Evolutionary conservation across 1,140 invertebrate species (phyloP).

Genomic region (Amphibalanus amphitrite): DNA sequence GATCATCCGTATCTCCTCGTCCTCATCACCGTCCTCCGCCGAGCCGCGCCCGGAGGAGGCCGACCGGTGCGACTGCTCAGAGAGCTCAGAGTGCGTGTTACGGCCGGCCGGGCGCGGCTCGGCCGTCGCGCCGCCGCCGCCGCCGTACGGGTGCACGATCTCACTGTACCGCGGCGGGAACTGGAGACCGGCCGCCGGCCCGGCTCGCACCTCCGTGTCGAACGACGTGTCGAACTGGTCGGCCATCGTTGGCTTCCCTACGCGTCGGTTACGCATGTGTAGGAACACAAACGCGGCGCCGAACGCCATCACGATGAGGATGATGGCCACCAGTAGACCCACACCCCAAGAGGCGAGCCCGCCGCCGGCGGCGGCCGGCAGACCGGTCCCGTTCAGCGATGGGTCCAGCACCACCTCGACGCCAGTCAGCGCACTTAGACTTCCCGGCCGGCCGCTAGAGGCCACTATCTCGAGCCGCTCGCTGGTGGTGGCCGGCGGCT

Average conservation of each 20-base stretch:
- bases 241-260: constrained; percentile 60
- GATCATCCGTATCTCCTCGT: constrained; percentile 95
- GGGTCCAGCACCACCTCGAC: constrained; percentile 68
- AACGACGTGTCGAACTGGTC: constrained; percentile 27
- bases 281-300: constrained; percentile 60
- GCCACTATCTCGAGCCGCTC: constrained; percentile 53
- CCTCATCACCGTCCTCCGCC: constrained; percentile 44
- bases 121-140: constrained; percentile 22
- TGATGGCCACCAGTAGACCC: constrained; percentile 59
- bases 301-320: constrained; percentile 60
- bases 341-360: constrained; percentile 65
- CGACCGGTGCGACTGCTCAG: constrained; percentile 60
- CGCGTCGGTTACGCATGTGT: constrained; percentile 60
- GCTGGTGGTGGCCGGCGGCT: background rate
- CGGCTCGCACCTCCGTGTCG: constrained; percentile 8
- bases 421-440: constrained; percentile 62
- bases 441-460: constrained; percentile 68
- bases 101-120: constrained; percentile 32
- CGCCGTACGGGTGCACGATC: constrained; percentile 53
- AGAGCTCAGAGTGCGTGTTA: constrained; percentile 65
- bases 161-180: constrained; percentile 79
- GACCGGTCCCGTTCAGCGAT: constrained; percentile 20
- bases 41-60: constrained; percentile 87
- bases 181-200: background rate
- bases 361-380: constrained; percentile 34